phyloP scores from a whole-genome alignment of 2,888 invertebrate genomes.

The Lepetodrilus schrolli region DNA sequence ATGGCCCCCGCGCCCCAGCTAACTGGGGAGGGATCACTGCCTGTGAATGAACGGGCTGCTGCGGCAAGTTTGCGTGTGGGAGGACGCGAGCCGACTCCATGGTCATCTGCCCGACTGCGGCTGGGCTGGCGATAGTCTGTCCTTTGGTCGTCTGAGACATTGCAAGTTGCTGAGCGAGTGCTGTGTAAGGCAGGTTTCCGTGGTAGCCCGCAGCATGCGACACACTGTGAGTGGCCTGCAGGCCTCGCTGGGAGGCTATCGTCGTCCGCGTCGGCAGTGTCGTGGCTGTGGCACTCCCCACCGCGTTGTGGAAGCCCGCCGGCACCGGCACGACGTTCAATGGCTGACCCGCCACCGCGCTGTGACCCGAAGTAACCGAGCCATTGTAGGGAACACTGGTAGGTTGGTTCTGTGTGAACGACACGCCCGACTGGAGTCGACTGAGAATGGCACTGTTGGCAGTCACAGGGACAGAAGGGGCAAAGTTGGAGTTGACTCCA shows the following conservation, averaged over 20 bases:
- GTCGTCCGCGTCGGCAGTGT: slow-evolving; percentile 23
- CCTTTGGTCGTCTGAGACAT: slow-evolving; percentile 22
- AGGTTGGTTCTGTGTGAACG: neutral
- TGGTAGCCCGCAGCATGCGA: slow-evolving; percentile 27
- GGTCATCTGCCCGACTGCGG: neutral
- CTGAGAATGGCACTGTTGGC: neutral
- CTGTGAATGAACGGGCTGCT: slow-evolving; percentile 3
- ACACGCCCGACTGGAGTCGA: neutral
- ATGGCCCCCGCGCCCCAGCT: neutral
- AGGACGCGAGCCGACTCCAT: slow-evolving; percentile 6
- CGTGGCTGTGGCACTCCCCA: slow-evolving; percentile 15
- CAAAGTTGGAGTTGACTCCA: neutral
- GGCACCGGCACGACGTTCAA: neutral
- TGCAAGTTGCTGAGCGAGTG: slow-evolving; percentile 25
- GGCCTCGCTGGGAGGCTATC: neutral
- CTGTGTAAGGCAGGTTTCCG: slow-evolving; percentile 14
- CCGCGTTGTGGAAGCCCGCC: slow-evolving; percentile 14
- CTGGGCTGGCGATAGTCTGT: slow-evolving; percentile 22
- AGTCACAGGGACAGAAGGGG: neutral
- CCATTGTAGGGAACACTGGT: neutral
- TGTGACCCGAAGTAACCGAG: neutral
- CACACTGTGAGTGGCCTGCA: slow-evolving; percentile 20
- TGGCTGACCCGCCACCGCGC: neutral
- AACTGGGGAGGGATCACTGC: neutral
- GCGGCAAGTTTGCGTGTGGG: slow-evolving; percentile 2